Evolutionary conservation across 2,113 vertebrate genomes (phyloP), one percentile per base, ranked within the genome.

Genomic region (Brachyhypopomus occidentalis): DNA sequence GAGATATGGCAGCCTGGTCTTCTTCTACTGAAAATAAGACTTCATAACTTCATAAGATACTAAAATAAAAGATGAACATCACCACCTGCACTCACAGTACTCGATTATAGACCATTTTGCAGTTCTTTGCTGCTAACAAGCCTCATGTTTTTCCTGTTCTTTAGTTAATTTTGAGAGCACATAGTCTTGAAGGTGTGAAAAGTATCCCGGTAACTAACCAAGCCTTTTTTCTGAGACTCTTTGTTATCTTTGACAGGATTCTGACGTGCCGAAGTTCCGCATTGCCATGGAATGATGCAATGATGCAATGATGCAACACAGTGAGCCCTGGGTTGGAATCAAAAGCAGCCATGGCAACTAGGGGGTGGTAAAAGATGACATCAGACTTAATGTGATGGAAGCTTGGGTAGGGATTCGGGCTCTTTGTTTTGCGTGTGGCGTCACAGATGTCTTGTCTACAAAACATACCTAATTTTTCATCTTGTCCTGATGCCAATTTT

Each of bases 261-360:
- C 36, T 38, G 38, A 7, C 34, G 17, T 12, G 20, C 30, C 19
- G 17, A 38, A n/a, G n/a, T 73, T 72, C 45, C 9, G 62, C 25
- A 23, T 56, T 73, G 20, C 11, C 60, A 58, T 81, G 55, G 48
- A 66, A 81, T 81, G 79, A 73, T 81, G 55, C 27, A 66, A 81
- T 81, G 79, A 67, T 36, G n/a, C n/a, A 73, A 11, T 78, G 27
- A 58, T 30, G 38, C 63, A 56, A 38, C 19, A 77, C 62, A 55
- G 17, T 23, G 41, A 22, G 25, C 52, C 19, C 3, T 0, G 27
- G 75, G 62, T 23, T 30, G 38, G 62, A 56, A 59, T 70, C 58
- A 70, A 64, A 55, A 36, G 20, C 25, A 63, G 56, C 30, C 69
- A 77, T 77, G 67, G 58, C 72, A 80, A 45, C 25, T 45, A 77